Conservation (phyloP, 2,113 vertebrate species). For the Poeciliopsis retropinna region DNA sequence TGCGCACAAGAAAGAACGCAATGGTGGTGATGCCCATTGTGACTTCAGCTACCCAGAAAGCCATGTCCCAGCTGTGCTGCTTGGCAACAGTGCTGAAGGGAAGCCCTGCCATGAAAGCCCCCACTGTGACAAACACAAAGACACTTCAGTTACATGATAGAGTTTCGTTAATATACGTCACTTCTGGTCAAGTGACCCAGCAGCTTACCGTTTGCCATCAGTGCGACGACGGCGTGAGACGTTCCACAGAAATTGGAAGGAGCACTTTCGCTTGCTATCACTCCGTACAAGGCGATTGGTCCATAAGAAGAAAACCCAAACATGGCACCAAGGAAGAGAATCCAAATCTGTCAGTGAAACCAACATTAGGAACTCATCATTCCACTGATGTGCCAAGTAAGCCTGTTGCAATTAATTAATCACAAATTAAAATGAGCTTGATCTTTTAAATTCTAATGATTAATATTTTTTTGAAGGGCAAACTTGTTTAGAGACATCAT, state of each 20-base stretch:
- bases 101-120: slow-evolving; percentile 93
- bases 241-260: slow-evolving; percentile 95
- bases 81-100: slow-evolving; percentile 98
- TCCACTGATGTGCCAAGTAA: too few species aligned
- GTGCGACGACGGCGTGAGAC: slow-evolving; percentile 94
- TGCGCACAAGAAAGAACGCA: slow-evolving; percentile 89
- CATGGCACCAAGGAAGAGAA: slow-evolving; percentile 88
- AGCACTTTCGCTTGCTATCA: slow-evolving; percentile 95
- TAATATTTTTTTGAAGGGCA: too few species aligned
- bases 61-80: slow-evolving; percentile 91
- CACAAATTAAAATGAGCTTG: too few species aligned
- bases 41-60: slow-evolving; percentile 94
- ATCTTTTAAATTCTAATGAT: too few species aligned
- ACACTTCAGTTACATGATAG: background rate
- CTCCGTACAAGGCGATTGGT: slow-evolving; percentile 93
- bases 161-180: background rate
- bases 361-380: background rate
- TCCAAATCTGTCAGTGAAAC: slow-evolving; percentile 86
- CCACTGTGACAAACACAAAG: slow-evolving; percentile 81
- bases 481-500: too few species aligned
- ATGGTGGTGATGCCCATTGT: slow-evolving; percentile 81
- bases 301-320: slow-evolving; percentile 97
- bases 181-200: background rate
- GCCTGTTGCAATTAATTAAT: too few species aligned
- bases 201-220: slow-evolving; percentile 94